Evolutionary conservation across 2,888 invertebrate species (phyloP).

Genomic region (Scaptomyza parva): DNA sequence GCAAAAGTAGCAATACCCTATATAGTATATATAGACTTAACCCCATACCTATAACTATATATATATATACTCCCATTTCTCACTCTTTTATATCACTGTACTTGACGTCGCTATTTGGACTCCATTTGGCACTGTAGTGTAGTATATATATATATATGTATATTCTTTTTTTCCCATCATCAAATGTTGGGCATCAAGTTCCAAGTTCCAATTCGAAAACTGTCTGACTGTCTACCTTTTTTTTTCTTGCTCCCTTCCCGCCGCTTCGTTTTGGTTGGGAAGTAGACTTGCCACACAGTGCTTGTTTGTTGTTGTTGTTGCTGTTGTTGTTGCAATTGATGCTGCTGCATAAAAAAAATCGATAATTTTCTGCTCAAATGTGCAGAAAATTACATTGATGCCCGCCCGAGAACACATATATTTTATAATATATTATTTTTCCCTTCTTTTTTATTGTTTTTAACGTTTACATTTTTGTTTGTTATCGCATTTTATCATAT

Average conservation of each 20-base stretch:
- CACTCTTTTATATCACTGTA: constrained; percentile 8
- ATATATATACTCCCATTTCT: no score
- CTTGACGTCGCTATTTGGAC: constrained; percentile 37
- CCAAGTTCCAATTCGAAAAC: constrained; percentile 35
- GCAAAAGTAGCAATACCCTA: constrained; percentile 67
- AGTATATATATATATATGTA: constrained; percentile 33
- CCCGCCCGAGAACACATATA: constrained; percentile 7
- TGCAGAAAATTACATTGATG: constrained; percentile 78
- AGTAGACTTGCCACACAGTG: constrained; percentile 58
- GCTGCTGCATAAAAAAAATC: constrained; percentile 71
- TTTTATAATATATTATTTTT: constrained; percentile 25
- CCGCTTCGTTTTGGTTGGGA: not conserved
- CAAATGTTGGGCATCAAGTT: constrained; percentile 57
- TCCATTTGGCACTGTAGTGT: constrained; percentile 17
- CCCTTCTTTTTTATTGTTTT: not conserved
- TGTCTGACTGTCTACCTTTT: constrained; percentile 22
- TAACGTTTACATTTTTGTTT: not conserved
- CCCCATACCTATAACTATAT: not conserved
- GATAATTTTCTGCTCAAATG: constrained; percentile 81
- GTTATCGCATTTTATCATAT: constrained; percentile 19
- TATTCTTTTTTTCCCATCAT: constrained; percentile 23
- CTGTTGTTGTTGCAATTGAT: constrained; percentile 66
- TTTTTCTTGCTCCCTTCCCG: constrained; percentile 1
- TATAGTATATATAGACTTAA: not conserved
- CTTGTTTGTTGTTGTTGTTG: constrained; percentile 32